Evolutionary conservation across 2,888 invertebrate genomes (phyloP), one percentile per base, ranked within the genome.

Genomic region (Biston stratarius): DNA sequence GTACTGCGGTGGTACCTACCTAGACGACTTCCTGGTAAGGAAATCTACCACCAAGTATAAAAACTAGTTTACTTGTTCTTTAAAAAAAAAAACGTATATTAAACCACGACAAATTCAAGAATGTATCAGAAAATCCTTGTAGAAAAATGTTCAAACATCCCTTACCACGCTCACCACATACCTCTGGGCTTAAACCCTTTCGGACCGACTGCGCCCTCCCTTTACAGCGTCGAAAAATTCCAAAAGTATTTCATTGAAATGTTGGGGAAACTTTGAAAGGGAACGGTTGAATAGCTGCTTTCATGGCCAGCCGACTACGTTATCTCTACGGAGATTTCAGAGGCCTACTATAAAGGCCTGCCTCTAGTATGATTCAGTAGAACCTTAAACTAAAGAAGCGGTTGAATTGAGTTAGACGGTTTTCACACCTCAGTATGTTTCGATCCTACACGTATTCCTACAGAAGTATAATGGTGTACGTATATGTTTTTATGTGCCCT

Each of bases 211-310:
- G 40, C 53, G 53, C 53, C 53, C 38, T 45, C 24, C 36, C 58
- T 24, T 58, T 58, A 58, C 58, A 48, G 15, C 58, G 24, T n/a
- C 57, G 38, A 59, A 59, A 59, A 59, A 49, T 59, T 40, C 59
- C 24, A 38, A 59, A 59, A 59, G 59, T 59, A 59, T 59, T 59
- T 59, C 59, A 49, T 40, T 59, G 59, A 59, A 59, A 59, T 49
- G 59, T 59, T 59, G 42, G 40, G 33, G 48, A 48, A 59, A 49
- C 38, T 59, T 59, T 59, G 59, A 59, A 59, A 49, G 49, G 49
- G 49, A 59, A 59, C 48, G 59, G 38, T 24, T 48, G 59, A 59
- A 59, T 49, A 38, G 59, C 24, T 36, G 59, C 59, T 59, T 59
- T 59, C 49, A 42, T 49, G 59, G 49, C 12, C 59, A 49, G 9